phyloP scores from a whole-genome alignment of 2,113 vertebrate genomes.

The Saguinus midas region DNA sequence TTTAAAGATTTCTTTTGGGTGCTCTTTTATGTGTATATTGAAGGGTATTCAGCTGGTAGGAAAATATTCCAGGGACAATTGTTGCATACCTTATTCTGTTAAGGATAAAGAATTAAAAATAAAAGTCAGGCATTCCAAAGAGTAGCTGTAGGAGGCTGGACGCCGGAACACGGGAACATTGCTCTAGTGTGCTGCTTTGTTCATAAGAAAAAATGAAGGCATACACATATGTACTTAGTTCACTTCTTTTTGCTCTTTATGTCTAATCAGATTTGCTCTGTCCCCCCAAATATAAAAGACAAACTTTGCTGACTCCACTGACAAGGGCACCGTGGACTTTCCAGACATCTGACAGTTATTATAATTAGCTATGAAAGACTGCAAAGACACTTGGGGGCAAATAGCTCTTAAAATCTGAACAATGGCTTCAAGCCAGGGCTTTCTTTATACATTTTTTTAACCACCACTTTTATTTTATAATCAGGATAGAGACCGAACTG shows the following conservation, averaged over 20 bases:
- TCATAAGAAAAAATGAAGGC: constrained; percentile 82
- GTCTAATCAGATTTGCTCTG: constrained; percentile 81
- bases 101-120: constrained; percentile 34
- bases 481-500: background rate
- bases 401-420: constrained; percentile 84
- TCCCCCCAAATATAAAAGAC: constrained; percentile 83
- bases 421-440: constrained; percentile 83
- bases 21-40: background rate
- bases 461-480: constrained; percentile 72
- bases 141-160: constrained; percentile 75
- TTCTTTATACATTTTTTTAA: constrained; percentile 70
- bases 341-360: constrained; percentile 91
- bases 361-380: constrained; percentile 86
- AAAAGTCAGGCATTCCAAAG: constrained; percentile 70
- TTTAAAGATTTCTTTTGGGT: background rate
- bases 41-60: background rate
- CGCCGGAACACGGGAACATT: constrained; percentile 74
- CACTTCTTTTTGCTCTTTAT: constrained; percentile 76
- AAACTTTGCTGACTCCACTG: constrained; percentile 90
- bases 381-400: constrained; percentile 84
- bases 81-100: constrained; percentile 49
- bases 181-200: constrained; percentile 83
- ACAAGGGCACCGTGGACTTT: constrained; percentile 83
- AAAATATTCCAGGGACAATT: constrained; percentile 56
- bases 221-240: constrained; percentile 75